Percentiles rank a stretch among this genome's conserved stretches.
Evolutionary conservation across 64 coral and sea anemone genomes (phyloP).

Genomic region (Astreopora myriophthalma): DNA sequence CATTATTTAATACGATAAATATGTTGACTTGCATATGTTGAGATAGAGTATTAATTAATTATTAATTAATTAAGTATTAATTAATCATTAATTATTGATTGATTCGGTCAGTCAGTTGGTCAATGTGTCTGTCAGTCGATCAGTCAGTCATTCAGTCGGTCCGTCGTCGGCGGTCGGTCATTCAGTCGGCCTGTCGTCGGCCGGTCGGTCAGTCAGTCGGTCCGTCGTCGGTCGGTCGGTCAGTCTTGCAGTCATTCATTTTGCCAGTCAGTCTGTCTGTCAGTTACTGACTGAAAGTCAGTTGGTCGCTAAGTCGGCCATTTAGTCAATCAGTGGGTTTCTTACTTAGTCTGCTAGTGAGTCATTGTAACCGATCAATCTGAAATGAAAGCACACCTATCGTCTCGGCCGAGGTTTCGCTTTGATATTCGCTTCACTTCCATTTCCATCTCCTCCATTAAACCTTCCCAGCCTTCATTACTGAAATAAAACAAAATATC

Average conservation of each 20-base stretch:
- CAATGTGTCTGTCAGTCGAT: background rate
- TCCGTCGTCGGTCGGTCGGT: too few species aligned
- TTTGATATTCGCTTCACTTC: constrained; percentile 86
- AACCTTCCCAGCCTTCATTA: constrained; percentile 85
- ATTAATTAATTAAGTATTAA: background rate
- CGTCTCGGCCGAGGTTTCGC: constrained; percentile 95
- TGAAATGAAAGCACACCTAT: constrained; percentile 55
- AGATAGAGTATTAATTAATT: background rate
- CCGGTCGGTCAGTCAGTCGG: too few species aligned
- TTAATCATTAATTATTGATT: too few species aligned
- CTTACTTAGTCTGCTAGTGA: too few species aligned
- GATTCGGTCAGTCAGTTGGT: background rate
- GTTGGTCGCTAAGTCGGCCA: too few species aligned
- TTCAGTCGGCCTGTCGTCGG: too few species aligned
- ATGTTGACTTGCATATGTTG: background rate
- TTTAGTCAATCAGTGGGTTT: too few species aligned
- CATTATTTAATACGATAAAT: background rate
- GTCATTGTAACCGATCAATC: background rate
- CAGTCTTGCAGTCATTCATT: too few species aligned
- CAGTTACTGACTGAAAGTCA: too few species aligned
- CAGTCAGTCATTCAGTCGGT: background rate
- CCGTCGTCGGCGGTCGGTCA: too few species aligned
- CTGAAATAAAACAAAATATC: constrained; percentile 20
- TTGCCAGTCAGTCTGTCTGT: too few species aligned
- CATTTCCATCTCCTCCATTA: constrained; percentile 93